Percentiles rank a stretch among this genome's conserved stretches.
phyloP scores from a whole-genome alignment of 2,113 vertebrate genomes.

The Neogobius melanostomus region DNA sequence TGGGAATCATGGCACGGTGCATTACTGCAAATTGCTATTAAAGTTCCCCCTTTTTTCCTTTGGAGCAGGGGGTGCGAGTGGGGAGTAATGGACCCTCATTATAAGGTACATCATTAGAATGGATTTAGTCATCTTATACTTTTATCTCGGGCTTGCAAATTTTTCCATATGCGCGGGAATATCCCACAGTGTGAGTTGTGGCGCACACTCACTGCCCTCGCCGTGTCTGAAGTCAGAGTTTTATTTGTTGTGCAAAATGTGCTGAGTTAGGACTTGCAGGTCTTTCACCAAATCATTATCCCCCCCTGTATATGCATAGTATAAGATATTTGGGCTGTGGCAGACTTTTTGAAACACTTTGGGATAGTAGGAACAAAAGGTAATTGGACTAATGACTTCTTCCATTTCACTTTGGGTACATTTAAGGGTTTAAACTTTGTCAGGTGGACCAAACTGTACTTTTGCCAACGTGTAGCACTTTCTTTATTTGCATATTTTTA shows the following conservation, averaged over 20 bases:
- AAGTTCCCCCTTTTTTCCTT: slow-evolving; percentile 66
- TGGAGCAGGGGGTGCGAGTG: slow-evolving; percentile 51
- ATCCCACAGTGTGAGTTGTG: slow-evolving; percentile 31
- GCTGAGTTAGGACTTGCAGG: slow-evolving; percentile 2
- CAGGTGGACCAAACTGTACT: not conserved
- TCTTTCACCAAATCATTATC: not conserved
- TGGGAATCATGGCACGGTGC: slow-evolving; percentile 81
- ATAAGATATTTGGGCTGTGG: not conserved
- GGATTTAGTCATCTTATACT: slow-evolving; percentile 69
- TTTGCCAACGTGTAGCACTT: not conserved
- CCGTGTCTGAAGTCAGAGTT: slow-evolving; percentile 35
- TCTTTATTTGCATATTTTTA: not conserved
- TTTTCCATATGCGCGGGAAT: slow-evolving; percentile 27
- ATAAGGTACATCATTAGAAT: slow-evolving; percentile 74
- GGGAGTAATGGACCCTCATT: slow-evolving; percentile 76
- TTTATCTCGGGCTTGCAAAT: slow-evolving; percentile 70
- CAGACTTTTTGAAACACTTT: not conserved
- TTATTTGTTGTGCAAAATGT: slow-evolving; percentile 17
- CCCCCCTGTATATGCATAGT: not conserved
- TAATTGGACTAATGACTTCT: not conserved
- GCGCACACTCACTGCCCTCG: slow-evolving; percentile 22
- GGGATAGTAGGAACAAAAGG: not conserved
- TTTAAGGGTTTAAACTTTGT: not conserved
- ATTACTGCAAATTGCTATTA: slow-evolving; percentile 83
- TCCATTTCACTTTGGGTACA: not conserved